Conservation (phyloP, 92 coral and sea anemone genomes). For the Epizoanthus illoricatus region DNA sequence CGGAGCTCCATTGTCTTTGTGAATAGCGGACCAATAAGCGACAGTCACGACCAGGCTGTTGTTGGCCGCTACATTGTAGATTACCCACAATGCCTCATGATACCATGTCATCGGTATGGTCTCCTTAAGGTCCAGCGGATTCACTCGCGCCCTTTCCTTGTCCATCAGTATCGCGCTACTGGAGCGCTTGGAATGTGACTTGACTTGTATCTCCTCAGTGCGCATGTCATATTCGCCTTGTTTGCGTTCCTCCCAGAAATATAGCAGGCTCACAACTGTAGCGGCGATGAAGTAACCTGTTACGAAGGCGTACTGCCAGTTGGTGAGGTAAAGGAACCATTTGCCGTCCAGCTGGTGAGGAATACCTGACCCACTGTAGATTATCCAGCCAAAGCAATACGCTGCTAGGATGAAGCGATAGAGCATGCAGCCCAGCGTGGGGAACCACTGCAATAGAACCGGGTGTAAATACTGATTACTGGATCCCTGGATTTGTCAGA, state of each 20-base stretch:
- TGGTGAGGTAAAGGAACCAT: slow-evolving; percentile 80
- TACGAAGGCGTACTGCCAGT: slow-evolving; percentile 71
- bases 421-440: neutral
- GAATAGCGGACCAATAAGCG: slow-evolving; percentile 45
- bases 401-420: slow-evolving; percentile 43
- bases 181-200: slow-evolving; percentile 21
- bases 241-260: slow-evolving; percentile 71
- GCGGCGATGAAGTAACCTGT: slow-evolving; percentile 64
- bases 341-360: slow-evolving; percentile 37
- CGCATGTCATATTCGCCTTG: slow-evolving; percentile 88
- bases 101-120: slow-evolving; percentile 68
- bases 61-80: slow-evolving; percentile 74
- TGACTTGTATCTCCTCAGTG: slow-evolving; percentile 54
- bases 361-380: slow-evolving; percentile 12
- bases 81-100: slow-evolving; percentile 74
- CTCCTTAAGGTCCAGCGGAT: slow-evolving; percentile 68
- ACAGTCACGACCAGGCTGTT: slow-evolving; percentile 58
- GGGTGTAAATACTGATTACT: too few species aligned
- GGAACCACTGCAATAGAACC: slow-evolving; percentile 31
- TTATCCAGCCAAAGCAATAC: slow-evolving; percentile 39
- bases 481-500: too few species aligned
- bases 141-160: slow-evolving; percentile 43
- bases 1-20: slow-evolving; percentile 6
- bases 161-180: slow-evolving; percentile 33
- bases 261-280: slow-evolving; percentile 57